Percentiles rank a stretch among this genome's conserved stretches.
Evolutionary conservation across 2,888 invertebrate genomes (phyloP).

Genomic region (Monopis laevigella): DNA sequence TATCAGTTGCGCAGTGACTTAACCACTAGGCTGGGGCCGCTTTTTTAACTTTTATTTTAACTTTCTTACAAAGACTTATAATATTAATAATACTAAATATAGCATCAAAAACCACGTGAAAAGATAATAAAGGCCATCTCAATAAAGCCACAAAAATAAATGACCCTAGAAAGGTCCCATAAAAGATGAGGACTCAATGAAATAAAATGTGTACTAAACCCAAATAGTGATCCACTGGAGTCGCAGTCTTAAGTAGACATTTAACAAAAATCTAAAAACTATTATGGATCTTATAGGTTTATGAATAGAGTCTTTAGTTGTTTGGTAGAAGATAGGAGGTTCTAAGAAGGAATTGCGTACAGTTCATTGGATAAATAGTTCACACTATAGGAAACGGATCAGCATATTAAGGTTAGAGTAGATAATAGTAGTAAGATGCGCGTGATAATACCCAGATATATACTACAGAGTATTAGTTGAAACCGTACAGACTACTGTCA

Average conservation of each 20-base stretch:
- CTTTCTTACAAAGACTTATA: neutral
- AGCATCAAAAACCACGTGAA: conserved; percentile 1
- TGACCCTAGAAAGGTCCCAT: conserved; percentile 7
- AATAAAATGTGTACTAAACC: conserved; percentile 7
- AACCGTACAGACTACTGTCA: no score
- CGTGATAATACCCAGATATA: no score
- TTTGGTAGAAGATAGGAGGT: neutral
- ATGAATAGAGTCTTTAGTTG: no score
- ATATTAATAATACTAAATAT: no score
- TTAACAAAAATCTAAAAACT: no score
- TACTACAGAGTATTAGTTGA: no score
- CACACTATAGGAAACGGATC: conserved; percentile 1
- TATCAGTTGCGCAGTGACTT: no score
- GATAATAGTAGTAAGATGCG: no score
- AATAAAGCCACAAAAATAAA: conserved; percentile 8
- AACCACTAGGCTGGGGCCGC: no score
- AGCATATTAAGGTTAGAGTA: neutral
- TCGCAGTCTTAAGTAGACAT: no score
- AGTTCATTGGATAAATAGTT: conserved; percentile 11
- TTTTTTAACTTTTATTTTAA: no score
- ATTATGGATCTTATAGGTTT: no score
- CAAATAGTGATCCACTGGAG: neutral
- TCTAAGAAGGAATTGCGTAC: conserved; percentile 3
- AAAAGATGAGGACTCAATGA: conserved; percentile 9
- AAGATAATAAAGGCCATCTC: conserved; percentile 7